Base-by-base conservation (phyloP, 2,797 vertebrate species). In the Crocodylus rhombifer region DNA sequence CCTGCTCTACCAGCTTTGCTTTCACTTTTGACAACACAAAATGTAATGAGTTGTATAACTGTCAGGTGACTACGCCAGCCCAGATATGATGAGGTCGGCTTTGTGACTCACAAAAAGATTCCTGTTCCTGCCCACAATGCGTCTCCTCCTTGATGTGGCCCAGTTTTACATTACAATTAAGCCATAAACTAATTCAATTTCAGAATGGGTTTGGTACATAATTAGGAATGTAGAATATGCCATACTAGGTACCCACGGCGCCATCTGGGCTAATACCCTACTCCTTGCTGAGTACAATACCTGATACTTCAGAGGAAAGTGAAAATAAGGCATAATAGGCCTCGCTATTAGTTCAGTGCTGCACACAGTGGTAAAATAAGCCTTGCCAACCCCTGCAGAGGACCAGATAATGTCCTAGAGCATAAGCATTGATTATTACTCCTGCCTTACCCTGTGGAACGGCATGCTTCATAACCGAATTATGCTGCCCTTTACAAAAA, bases 101-200 rank as follows among this genome's bases (percentile, higher is more conserved):
- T 82, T 77, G 6, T 82, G 92, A 84, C 61, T 95, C 95, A 86
- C 86, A 57, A 2, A 95, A 88, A 89, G 81, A 88, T 86, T 63
- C 82, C 84, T 25, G 21, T 67, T 79, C 90, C 91, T 12, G 67
- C 80, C 80, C 90, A 26, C 30, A 55, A 93, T 94, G 95, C 90
- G 15, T 26, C 51, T 8, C 18, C 42, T 62, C 85, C 61, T 84
- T 80, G 30, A 82, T 82, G 83, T 65, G 79, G 71, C 84, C 78
- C 89, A 56, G 81, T 88, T 79, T 58, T 51, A 30, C 28, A 28
- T 93, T 74, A 63, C 83, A 82, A 62, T 28, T 89, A 69, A 62
- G 58, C 9, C 90, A 55, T 80, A 65, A 83, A 82, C 62, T 92
- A 94, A 96, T 92, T 84, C 94, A 90, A 75, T 94, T 90, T 87